Evolutionary conservation across 2,797 vertebrate genomes (phyloP), one percentile per base, ranked within the genome.

Genomic region (Oreochromis grahami): DNA sequence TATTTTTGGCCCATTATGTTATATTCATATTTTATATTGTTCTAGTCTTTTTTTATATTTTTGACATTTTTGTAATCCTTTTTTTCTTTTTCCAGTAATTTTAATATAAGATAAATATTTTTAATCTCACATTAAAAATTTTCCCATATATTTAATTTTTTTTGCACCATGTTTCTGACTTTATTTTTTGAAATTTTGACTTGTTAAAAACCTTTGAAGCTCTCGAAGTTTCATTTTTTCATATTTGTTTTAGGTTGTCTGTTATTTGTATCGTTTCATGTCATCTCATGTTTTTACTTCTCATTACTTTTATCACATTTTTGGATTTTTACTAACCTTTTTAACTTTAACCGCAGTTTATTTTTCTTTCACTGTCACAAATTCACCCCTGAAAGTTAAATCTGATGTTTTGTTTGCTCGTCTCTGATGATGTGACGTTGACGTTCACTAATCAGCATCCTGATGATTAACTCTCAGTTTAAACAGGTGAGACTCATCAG

Each of bases 141-240:
- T 12, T 52, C 51, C 6, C n/a, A 52, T 52, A 21, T 12, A 34
- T 21, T 3, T 2, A 12, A 21, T 0, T 0, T 11, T 11, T 51
- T 6, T 52, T 36, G 12, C 7, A 55, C 51, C 24, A 53, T 3
- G 13, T 53, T 32, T 29, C 13, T 32, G 8, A 58, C 55, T 58
- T 58, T 32, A 17, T 32, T 17, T 55, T 58, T 1, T 1, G 9
- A 56, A 9, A 0, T 48, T 48, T 48, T 15, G 45, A 48, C 15
- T 48, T 48, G 3, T 17, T 48, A 17, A 12, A 14, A 14, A 13
- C 12, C 41, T 14, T 14, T 56, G 14, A 56, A 9, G 26, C 55
- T 32, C 26, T 56, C 53, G 2, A 14, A 15, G 12, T 14, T 38
- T 38, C 38, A 38, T 38, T 19, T 50, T 50, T 50, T 19, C 48